These are phyloP conservation scores for Macrobrachium rosenbergii DNA, from an alignment of 1,140 invertebrate genomes.

Conservation along the genomic window DNA sequence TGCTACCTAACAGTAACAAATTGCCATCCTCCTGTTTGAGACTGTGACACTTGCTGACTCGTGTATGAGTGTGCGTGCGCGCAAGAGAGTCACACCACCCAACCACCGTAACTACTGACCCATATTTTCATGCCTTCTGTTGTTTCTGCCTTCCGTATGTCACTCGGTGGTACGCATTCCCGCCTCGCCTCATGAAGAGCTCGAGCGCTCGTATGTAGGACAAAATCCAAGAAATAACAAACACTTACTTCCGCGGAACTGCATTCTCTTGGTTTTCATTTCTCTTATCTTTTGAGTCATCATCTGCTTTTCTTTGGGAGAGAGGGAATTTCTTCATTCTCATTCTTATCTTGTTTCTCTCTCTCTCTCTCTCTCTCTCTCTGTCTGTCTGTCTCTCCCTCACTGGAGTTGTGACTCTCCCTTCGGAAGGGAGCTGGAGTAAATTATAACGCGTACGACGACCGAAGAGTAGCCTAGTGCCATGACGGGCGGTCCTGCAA, in stretches of 20 bases:
- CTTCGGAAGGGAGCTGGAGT: not conserved
- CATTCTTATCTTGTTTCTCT: too few relatives aligned
- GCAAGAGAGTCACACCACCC: constrained; percentile 18
- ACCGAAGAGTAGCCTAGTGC: constrained; percentile 9
- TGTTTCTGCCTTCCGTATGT: not conserved
- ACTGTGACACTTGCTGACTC: not conserved
- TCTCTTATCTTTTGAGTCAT: too few relatives aligned
- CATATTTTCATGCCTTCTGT: constrained; percentile 42
- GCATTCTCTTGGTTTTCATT: too few relatives aligned
- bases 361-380: too few relatives aligned
- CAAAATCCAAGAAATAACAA: not conserved
- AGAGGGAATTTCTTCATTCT: too few relatives aligned
- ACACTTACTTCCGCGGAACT: too few relatives aligned
- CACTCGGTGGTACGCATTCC: constrained; percentile 35
- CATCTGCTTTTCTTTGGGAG: too few relatives aligned
- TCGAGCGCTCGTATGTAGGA: not conserved
- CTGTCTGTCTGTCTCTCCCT: too few relatives aligned
- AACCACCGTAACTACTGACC: constrained; percentile 44
- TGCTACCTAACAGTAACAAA: too few relatives aligned
- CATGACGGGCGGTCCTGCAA: constrained; percentile 49
- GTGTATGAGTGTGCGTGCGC: constrained; percentile 3
- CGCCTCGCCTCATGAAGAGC: not conserved
- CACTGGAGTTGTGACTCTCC: not conserved
- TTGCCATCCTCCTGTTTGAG: not conserved
- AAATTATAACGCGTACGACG: not conserved